phyloP scores from a whole-genome alignment of 1,140 invertebrate species.

The Saccostrea cuccullata region DNA sequence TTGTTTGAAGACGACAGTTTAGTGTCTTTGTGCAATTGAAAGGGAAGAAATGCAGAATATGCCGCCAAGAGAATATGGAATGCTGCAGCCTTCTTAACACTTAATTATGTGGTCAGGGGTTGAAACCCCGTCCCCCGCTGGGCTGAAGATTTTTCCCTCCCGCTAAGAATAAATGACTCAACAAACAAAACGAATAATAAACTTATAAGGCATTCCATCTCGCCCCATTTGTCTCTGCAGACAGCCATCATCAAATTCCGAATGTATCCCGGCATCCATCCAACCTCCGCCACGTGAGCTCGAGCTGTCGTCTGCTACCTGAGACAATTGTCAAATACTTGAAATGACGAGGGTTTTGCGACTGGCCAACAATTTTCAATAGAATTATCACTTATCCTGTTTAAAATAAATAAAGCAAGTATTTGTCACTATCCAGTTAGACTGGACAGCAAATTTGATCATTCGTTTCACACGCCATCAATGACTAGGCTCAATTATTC shows the following conservation, averaged over 20 bases:
- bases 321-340: conserved; percentile 33
- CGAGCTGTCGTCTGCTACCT: conserved; percentile 14
- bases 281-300: neutral
- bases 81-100: neutral
- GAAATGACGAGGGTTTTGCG: conserved; percentile 11
- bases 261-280: conserved; percentile 12
- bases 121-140: conserved; percentile 17
- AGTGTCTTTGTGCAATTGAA: neutral
- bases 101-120: conserved; percentile 25
- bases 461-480: conserved; percentile 27
- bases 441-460: conserved; percentile 23
- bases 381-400: conserved; percentile 30
- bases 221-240: neutral
- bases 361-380: conserved; percentile 23
- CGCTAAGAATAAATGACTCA: conserved; percentile 27
- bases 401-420: conserved; percentile 20
- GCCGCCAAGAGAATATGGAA: conserved; percentile 4
- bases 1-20: neutral
- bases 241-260: conserved; percentile 6
- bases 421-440: neutral
- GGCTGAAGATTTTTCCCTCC: neutral
- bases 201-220: conserved; percentile 12
- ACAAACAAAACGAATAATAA: conserved; percentile 6
- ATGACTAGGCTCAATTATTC: neutral
- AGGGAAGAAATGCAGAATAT: neutral